Evolutionary conservation across 1,140 invertebrate genomes (phyloP).

Genomic region (Chymomyza costata): DNA sequence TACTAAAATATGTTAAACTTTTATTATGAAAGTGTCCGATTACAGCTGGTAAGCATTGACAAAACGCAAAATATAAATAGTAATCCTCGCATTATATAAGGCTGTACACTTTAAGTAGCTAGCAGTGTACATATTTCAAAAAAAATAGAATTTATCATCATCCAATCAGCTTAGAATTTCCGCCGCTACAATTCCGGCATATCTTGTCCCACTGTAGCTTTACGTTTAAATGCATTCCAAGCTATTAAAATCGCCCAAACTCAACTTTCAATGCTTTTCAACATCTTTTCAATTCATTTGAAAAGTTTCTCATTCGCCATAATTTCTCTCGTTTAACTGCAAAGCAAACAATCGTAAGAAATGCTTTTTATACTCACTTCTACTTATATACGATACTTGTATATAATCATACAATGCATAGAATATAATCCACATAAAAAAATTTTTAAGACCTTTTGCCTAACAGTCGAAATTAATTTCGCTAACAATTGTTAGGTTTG

Average conservation of each 20-base stretch:
- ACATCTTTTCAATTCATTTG: constrained; percentile 54
- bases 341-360: constrained; percentile 64
- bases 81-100: too few species aligned
- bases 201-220: constrained; percentile 27
- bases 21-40: too few species aligned
- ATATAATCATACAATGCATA: constrained; percentile 36
- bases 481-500: constrained; percentile 56
- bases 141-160: too few species aligned
- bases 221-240: constrained; percentile 19
- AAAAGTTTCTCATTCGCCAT: constrained; percentile 37
- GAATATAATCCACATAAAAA: constrained; percentile 61
- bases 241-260: constrained; percentile 54
- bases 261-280: too few species aligned
- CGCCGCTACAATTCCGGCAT: too few species aligned
- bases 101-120: too few species aligned
- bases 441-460: constrained; percentile 58
- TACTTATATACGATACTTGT: too few species aligned
- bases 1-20: too few species aligned
- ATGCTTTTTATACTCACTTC: constrained; percentile 52
- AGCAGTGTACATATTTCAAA: too few species aligned
- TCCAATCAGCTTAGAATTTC: too few species aligned
- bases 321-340: constrained; percentile 52
- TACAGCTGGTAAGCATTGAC: too few species aligned
- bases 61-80: too few species aligned
- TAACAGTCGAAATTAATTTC: constrained; percentile 65